Base-by-base conservation (phyloP, 2,113 vertebrate genomes). In the Zeus faber region DNA sequence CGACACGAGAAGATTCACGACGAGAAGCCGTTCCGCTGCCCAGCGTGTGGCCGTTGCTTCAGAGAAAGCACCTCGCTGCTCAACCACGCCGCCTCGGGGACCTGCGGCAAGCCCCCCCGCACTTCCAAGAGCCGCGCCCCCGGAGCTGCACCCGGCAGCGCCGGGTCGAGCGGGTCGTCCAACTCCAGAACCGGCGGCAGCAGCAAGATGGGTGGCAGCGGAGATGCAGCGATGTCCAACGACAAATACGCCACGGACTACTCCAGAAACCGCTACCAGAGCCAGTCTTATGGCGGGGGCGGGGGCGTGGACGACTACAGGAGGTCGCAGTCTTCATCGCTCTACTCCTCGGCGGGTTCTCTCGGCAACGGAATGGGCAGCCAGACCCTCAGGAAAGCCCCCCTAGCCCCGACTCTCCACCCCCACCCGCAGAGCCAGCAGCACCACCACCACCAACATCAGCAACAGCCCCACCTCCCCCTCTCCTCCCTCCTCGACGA, bases 1-100 rank as follows among this genome's bases (percentile, higher is more conserved):
- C 87, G 94, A 1, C 95, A 97, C 6, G 86, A 94, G 69, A 95
- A 95, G 83, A 96, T 95, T 3, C 95, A 97, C 37, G 91, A 93
- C 1, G 92, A 92, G 49, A 90, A 93, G 33, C 86, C 93, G 10
- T 92, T 92, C 54, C 93, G 93, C 1, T 97, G 95, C 22, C 91
- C 88, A 0, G 86, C 93, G 0, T 97, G 95, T 14, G 93, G 93
- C 0, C 93, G 94, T 11, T 93, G 92, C 27, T 97, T 95, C 67
- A 91, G 93, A 0, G 93, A 96, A 8, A 89, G 92, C 18, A 90
- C 92, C 3, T 95, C 93, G 2, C 88, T 97, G 0, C 85, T 95
- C n/a, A 94, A 94, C 65, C 95, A 96, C 26, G 94, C 94, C 14
- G 91, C 92, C 0, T 91, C 93, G 0, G 93, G 94, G 0, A 88